Evolutionary conservation across 2,888 invertebrate genomes (phyloP).

Genomic region (Erebia ligea): DNA sequence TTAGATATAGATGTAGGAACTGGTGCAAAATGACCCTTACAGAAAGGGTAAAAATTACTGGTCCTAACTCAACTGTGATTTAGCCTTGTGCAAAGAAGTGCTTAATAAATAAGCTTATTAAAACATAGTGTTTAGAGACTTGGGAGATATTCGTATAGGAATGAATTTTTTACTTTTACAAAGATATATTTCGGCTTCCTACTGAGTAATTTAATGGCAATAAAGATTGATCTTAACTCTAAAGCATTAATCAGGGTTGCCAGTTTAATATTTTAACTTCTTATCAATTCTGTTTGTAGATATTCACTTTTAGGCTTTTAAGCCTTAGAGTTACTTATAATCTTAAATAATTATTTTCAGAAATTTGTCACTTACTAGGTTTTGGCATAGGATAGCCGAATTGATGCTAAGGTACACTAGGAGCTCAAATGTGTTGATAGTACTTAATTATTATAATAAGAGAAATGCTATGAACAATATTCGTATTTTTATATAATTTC

Average conservation of each 20-base stretch:
- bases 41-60: conserved; percentile 42
- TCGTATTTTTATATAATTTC: conserved; percentile 30
- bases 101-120: conserved; percentile 32
- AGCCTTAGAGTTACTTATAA: neutral
- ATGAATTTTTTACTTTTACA: conserved; percentile 8
- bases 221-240: neutral
- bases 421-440: conserved; percentile 54
- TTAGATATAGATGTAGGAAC: conserved; percentile 42
- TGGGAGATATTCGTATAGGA: neutral
- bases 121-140: conserved; percentile 41
- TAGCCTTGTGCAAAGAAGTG: conserved; percentile 56
- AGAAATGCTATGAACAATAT: conserved; percentile 18
- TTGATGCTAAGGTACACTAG: conserved; percentile 38
- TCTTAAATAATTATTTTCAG: neutral
- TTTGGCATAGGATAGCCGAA: neutral
- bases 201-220: neutral
- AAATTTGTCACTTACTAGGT: neutral
- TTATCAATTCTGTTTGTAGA: too few species aligned
- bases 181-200: conserved; percentile 10
- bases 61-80: conserved; percentile 78
- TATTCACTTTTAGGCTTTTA: too few species aligned
- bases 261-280: neutral
- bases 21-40: conserved; percentile 51
- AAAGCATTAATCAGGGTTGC: neutral
- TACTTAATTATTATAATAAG: conserved; percentile 52